Conservation (phyloP, 2,113 vertebrate genomes). For the Aspiorhynchus laticeps region DNA sequence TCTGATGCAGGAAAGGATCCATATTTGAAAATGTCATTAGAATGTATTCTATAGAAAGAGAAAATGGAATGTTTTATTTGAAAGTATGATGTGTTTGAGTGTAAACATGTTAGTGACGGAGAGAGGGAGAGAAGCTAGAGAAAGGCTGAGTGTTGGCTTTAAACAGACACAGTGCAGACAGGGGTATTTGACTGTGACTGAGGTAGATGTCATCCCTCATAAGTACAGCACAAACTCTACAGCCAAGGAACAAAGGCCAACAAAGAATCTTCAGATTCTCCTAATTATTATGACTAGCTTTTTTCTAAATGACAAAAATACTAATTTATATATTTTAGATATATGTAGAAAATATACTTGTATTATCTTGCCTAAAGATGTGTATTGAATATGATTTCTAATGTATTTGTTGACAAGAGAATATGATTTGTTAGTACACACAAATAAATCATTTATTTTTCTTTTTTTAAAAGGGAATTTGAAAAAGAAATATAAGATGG, state of each 20-base stretch:
- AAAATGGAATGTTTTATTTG: not conserved
- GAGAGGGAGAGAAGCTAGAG: not conserved
- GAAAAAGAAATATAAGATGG: not conserved
- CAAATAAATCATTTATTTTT: not conserved
- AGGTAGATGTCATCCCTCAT: not conserved
- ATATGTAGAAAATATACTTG: not conserved
- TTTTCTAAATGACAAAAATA: not conserved
- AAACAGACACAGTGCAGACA: constrained; percentile 8
- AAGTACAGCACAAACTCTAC: constrained; percentile 5
- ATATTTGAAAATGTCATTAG: not conserved
- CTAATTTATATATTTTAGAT: too few relatives aligned
- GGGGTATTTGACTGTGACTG: constrained; percentile 7
- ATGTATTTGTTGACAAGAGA: not conserved
- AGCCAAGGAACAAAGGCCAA: not conserved
- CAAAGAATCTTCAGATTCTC: not conserved
- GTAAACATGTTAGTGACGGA: not conserved
- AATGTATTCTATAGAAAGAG: not conserved
- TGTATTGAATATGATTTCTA: not conserved
- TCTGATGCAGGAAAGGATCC: not conserved
- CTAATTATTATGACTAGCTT: not conserved
- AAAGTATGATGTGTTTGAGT: not conserved
- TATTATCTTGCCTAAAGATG: not conserved
- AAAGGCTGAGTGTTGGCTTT: constrained; percentile 20
- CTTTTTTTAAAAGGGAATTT: not conserved
- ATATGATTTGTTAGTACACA: not conserved